A percentile compares a stretch with the other conserved stretches of the same genome.
These are phyloP conservation scores for Gobio occitaniae DNA, from an alignment of 2,797 vertebrate genomes.

Conservation along the genomic window DNA sequence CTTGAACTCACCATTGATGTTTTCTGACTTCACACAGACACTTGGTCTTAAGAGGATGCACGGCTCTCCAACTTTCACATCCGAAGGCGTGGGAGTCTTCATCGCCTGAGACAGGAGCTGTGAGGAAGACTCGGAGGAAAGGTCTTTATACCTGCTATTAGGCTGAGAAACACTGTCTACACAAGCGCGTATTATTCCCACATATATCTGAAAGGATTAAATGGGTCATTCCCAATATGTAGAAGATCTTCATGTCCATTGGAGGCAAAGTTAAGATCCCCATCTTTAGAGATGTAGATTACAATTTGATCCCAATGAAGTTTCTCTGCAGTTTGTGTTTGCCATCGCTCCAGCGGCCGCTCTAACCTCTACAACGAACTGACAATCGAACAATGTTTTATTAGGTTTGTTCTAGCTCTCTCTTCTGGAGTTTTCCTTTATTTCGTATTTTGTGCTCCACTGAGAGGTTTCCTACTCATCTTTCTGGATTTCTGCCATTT, in stretches of 20 bases:
- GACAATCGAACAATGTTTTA: conserved; percentile 6
- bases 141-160: conserved; percentile 8
- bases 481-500: conserved; percentile 36
- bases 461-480: conserved; percentile 8
- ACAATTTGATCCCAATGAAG: background rate
- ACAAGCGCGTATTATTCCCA: background rate
- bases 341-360: background rate
- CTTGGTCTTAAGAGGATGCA: conserved; percentile 78
- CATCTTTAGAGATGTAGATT: background rate
- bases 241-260: background rate
- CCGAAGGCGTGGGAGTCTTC: conserved; percentile 19
- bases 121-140: background rate
- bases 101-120: conserved; percentile 28
- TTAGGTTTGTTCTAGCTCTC: background rate
- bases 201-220: background rate
- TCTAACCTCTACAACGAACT: background rate
- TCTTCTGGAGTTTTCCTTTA: conserved; percentile 7
- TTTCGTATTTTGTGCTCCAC: conserved; percentile 18
- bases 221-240: background rate
- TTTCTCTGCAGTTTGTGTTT: background rate
- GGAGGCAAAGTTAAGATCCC: background rate
- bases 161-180: background rate
- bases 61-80: conserved; percentile 68
- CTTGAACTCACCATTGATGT: conserved; percentile 66
- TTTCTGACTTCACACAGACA: conserved; percentile 75